These are phyloP conservation scores for Dolomedes plantarius DNA, from an alignment of 2,888 invertebrate genomes.

Conservation along the genomic window DNA sequence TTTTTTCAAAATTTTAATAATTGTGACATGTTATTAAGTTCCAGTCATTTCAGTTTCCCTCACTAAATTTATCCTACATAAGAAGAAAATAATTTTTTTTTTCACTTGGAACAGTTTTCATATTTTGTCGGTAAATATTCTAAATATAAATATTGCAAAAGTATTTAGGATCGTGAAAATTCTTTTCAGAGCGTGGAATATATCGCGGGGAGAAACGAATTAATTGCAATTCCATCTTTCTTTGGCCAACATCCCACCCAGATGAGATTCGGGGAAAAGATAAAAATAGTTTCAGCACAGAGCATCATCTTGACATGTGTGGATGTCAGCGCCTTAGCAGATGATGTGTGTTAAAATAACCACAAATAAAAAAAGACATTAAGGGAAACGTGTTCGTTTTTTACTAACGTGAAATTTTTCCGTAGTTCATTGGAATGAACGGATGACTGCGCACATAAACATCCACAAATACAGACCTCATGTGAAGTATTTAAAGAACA, in stretches of 20 bases:
- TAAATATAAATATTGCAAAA: no score
- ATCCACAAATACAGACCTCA: neutral
- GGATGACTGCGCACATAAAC: neutral
- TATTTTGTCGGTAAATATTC: no score
- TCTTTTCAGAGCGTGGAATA: no score
- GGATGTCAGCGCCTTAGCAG: slow-evolving; percentile 62
- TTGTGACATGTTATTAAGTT: no score
- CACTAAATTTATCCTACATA: no score
- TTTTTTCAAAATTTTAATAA: no score
- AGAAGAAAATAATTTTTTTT: no score
- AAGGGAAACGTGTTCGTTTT: neutral
- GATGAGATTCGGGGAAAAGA: slow-evolving; percentile 54
- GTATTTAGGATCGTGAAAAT: no score
- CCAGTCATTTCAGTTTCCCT: no score
- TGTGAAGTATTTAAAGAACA: neutral
- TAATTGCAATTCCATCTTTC: slow-evolving; percentile 53
- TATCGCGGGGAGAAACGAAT: neutral
- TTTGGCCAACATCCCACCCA: neutral
- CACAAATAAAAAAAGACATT: slow-evolving; percentile 23
- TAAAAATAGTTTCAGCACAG: slow-evolving; percentile 53
- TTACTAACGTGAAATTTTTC: neutral
- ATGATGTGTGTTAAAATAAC: slow-evolving; percentile 53
- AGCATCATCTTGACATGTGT: slow-evolving; percentile 61
- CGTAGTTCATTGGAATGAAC: neutral
- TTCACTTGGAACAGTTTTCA: no score